Conservation (phyloP, 2,113 vertebrate species). For the Anguilla japonica region DNA sequence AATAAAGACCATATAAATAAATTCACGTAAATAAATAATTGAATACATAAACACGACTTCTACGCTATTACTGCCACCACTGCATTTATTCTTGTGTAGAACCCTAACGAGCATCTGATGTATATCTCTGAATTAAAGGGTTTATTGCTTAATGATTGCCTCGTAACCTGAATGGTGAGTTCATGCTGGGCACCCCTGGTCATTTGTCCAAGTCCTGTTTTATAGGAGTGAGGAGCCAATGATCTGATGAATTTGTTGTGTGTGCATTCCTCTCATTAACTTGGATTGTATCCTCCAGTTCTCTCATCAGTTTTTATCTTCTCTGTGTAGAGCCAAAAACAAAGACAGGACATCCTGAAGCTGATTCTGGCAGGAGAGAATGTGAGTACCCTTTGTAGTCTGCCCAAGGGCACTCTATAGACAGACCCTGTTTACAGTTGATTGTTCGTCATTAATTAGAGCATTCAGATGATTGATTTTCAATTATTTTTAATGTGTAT, state of each 20-base stretch:
- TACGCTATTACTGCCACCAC: background rate
- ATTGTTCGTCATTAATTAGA: background rate
- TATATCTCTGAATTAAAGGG: background rate
- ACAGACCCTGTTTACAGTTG: background rate
- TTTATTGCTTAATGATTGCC: background rate
- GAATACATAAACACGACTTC: background rate
- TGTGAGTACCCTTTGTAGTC: constrained; percentile 53
- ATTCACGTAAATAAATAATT: background rate
- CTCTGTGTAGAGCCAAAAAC: constrained; percentile 59
- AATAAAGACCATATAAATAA: background rate
- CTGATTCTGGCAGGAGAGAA: constrained; percentile 75
- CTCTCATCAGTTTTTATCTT: constrained; percentile 7
- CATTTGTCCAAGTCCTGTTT: background rate
- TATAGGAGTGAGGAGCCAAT: background rate
- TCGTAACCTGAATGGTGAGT: background rate
- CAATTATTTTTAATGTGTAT: background rate
- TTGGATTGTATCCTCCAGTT: background rate
- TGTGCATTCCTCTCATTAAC: constrained; percentile 1
- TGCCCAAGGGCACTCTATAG: background rate
- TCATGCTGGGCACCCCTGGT: background rate
- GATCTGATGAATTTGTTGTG: background rate
- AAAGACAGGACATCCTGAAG: constrained; percentile 74
- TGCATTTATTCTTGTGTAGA: background rate
- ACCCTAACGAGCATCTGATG: background rate
- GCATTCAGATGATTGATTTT: background rate